Base-by-base conservation (phyloP, 2,888 invertebrate genomes). In the Orthosia incerta region DNA sequence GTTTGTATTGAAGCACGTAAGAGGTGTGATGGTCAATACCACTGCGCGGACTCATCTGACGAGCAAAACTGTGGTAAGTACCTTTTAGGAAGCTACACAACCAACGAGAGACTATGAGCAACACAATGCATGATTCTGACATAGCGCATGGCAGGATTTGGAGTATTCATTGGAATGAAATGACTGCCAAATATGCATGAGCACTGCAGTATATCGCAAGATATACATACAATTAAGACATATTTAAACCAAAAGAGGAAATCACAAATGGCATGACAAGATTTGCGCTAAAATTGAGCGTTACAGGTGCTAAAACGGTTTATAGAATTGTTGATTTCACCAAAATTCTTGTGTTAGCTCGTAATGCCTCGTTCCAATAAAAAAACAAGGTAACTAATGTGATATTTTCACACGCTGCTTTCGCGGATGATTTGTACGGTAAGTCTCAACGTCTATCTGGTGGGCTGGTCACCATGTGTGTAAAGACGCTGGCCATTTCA, bases 1-100 rank as follows among this genome's bases (percentile, higher is more conserved):
- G 92, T 94, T 78, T 98, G 98, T 94, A 97, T 98, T 80, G 96
- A 94, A 77, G 56, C 23, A 7, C 88, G 94, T 74, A 96, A 96
- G 89, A 95, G 94, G 64, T 98, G 98, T 91, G 97, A 98, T 88
- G 92, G 94, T 62, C 83, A 88, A 71, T 82, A 74, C 68, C 94
- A 97, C 90, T 97, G 97, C 92, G 85, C 89, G 67, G 97, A 98
- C 89, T 95, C 95, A 82, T 97, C 97, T 76, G 98, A 98, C 89
- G 98, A 98, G 93, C 84, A 83, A 74, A 91, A 96, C 72, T 98
- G 97, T 92, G 97, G 92, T 92, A 82, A 89, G 91, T 79, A 76
- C 13, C 12, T 26, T 13, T 11, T 31, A 48, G 26, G 26, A 63
- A 16, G 3, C 4, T n/a, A 46, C 12, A 51, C 16, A 56, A 26